phyloP scores from a whole-genome alignment of 2,888 invertebrate genomes.

The Ommatoiulus sabulosus region DNA sequence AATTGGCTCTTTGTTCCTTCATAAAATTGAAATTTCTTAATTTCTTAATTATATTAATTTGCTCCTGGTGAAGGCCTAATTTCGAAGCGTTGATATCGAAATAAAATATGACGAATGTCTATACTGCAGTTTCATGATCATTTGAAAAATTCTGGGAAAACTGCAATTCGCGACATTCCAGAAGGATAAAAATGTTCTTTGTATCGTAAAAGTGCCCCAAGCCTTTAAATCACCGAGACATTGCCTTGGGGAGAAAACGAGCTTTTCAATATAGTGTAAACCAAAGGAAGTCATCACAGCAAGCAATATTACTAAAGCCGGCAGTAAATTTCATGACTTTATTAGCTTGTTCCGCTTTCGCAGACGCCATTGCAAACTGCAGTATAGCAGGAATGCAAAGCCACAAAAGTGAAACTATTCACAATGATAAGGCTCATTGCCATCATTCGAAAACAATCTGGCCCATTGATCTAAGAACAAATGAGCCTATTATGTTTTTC shows the following conservation, averaged over 20 bases:
- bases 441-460: background rate
- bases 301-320: background rate
- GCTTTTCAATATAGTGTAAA: background rate
- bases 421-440: background rate
- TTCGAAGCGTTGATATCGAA: too few relatives aligned
- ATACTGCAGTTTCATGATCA: too few relatives aligned
- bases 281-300: background rate
- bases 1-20: too few relatives aligned
- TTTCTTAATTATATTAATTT: too few relatives aligned
- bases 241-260: background rate
- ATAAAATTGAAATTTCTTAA: too few relatives aligned
- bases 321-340: background rate
- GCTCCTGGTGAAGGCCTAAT: too few relatives aligned
- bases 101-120: too few relatives aligned
- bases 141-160: too few relatives aligned
- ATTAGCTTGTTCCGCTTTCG: background rate
- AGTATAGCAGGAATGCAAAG: background rate
- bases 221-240: background rate
- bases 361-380: background rate
- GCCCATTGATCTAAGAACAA: slow-evolving; percentile 1
- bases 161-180: too few relatives aligned
- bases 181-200: too few relatives aligned
- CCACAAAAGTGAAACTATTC: background rate
- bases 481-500: background rate
- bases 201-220: too few relatives aligned